A percentile compares a stretch with the other conserved stretches of the same genome.
These are phyloP conservation scores for Pyrrhia umbra DNA, from an alignment of 2,888 invertebrate genomes.

Conservation along the genomic window DNA sequence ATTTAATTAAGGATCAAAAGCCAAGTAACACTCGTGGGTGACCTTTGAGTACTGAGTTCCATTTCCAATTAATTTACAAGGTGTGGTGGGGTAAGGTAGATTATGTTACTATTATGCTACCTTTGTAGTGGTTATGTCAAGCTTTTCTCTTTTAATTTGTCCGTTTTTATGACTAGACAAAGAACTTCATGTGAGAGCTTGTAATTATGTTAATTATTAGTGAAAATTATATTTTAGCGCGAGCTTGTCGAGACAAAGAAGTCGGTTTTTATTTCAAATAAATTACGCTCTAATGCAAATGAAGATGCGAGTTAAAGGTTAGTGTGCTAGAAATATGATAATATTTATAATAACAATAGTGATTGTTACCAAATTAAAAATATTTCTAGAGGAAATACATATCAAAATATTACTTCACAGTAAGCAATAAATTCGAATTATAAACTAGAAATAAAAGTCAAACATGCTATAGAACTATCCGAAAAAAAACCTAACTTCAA, in stretches of 20 bases:
- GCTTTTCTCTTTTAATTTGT: slow-evolving; percentile 4
- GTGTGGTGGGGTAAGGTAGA: too few species aligned
- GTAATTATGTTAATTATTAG: neutral
- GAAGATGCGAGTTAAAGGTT: too few species aligned
- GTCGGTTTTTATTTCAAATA: neutral
- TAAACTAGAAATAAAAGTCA: too few species aligned
- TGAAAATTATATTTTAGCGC: neutral
- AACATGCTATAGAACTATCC: too few species aligned
- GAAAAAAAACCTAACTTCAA: neutral
- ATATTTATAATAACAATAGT: too few species aligned
- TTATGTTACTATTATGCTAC: slow-evolving; percentile 1
- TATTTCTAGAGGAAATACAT: too few species aligned
- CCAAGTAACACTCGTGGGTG: slow-evolving; percentile 10
- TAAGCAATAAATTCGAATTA: too few species aligned
- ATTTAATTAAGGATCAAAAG: slow-evolving; percentile 50
- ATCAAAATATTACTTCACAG: too few species aligned
- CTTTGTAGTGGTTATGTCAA: slow-evolving; percentile 1
- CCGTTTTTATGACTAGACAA: neutral
- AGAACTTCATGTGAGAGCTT: neutral
- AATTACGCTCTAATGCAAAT: too few species aligned
- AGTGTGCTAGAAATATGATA: too few species aligned
- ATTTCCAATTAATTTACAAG: slow-evolving; percentile 48
- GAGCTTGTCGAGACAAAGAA: neutral
- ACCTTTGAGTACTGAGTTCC: slow-evolving; percentile 51
- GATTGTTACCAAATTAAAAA: too few species aligned